A percentile compares a stretch with the other conserved stretches of the same genome.
These are phyloP conservation scores for Drosophila nigromelanica DNA, from an alignment of 1,140 invertebrate genomes.

Conservation along the genomic window DNA sequence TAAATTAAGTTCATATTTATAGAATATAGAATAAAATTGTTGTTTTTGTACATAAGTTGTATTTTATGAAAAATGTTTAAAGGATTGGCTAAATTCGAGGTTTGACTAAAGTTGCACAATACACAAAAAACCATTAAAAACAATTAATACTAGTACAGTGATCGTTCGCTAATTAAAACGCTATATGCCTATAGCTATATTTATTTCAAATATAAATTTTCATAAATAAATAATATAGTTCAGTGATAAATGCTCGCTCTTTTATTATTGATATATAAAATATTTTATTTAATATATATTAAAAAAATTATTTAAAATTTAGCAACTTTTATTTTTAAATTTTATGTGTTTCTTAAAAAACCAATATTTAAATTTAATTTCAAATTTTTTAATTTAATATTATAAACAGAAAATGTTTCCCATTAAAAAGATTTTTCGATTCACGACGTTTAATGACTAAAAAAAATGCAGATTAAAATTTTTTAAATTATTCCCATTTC, in stretches of 20 bases:
- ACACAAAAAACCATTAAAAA: constrained; percentile 39
- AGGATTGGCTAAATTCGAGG: background rate
- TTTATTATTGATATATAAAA: too few relatives aligned
- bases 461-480: too few relatives aligned
- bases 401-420: too few relatives aligned
- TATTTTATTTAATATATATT: too few relatives aligned
- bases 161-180: background rate
- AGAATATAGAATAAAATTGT: constrained; percentile 42
- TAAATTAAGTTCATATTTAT: constrained; percentile 62
- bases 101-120: constrained; percentile 14
- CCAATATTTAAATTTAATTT: background rate
- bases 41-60: constrained; percentile 3
- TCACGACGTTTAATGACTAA: too few relatives aligned
- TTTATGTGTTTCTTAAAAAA: background rate
- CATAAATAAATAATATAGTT: background rate
- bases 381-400: background rate
- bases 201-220: constrained; percentile 9
- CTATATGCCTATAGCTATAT: background rate
- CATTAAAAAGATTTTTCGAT: too few relatives aligned
- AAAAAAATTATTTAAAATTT: too few relatives aligned
- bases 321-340: too few relatives aligned
- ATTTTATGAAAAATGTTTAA: constrained; percentile 6
- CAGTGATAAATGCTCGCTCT: too few relatives aligned
- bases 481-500: too few relatives aligned
- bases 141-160: constrained; percentile 7